phyloP scores from a whole-genome alignment of 2,113 vertebrate genomes.

The Muntiacus muntjak region DNA sequence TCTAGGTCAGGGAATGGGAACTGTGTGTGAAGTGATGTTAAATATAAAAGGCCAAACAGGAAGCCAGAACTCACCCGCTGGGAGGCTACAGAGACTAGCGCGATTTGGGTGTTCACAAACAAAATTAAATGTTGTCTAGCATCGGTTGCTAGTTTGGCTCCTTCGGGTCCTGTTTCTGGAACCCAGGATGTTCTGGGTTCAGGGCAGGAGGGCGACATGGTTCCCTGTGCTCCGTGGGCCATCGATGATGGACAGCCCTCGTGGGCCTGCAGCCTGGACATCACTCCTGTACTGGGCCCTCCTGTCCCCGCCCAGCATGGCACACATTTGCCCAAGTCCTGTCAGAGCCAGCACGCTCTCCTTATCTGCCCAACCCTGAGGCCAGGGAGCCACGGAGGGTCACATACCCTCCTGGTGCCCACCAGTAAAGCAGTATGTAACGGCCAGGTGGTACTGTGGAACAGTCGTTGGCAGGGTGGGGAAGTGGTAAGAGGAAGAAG shows the following conservation, averaged over 20 bases:
- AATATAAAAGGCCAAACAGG: neutral
- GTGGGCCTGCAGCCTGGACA: neutral
- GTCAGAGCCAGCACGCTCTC: neutral
- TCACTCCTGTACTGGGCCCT: neutral
- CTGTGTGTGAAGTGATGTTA: neutral
- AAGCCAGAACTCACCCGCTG: neutral
- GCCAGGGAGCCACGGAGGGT: neutral
- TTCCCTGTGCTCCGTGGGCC: neutral
- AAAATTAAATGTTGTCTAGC: neutral
- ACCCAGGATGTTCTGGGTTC: neutral
- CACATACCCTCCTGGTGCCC: neutral
- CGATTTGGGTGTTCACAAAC: neutral
- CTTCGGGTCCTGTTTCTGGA: neutral
- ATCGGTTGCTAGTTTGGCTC: neutral
- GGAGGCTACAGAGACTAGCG: neutral
- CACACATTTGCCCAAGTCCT: neutral
- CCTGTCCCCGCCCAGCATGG: neutral
- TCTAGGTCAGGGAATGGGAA: neutral
- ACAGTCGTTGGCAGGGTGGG: neutral
- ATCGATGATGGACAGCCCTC: rapidly evolving
- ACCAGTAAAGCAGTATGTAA: neutral
- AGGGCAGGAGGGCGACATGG: neutral
- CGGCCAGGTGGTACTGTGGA: neutral
- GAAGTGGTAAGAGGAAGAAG: neutral
- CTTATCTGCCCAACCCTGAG: neutral